These are phyloP conservation scores for Halictus rubicundus DNA, from an alignment of 1,140 invertebrate genomes.

Conservation along the genomic window DNA sequence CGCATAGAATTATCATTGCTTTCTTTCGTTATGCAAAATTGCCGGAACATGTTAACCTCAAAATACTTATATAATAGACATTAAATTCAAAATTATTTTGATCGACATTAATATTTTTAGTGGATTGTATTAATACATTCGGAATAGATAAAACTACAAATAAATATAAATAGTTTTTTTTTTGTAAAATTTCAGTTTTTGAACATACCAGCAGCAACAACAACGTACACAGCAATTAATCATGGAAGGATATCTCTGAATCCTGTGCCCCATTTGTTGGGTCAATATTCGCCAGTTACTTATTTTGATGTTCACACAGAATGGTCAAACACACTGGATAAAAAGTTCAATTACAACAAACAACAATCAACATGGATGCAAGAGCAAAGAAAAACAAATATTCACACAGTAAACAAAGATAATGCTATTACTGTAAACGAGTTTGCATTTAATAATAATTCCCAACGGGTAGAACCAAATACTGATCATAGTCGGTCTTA, in stretches of 20 bases:
- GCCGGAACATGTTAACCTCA: conserved; percentile 60
- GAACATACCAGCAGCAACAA: conserved; percentile 14
- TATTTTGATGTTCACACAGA: conserved; percentile 2
- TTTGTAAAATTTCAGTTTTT: conserved; percentile 57
- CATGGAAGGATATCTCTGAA: background rate
- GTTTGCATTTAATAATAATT: background rate
- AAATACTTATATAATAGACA: conserved; percentile 64
- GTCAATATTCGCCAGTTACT: conserved; percentile 9
- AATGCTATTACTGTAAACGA: background rate
- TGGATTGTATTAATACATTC: background rate
- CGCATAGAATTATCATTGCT: background rate
- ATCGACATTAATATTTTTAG: background rate
- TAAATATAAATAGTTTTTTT: background rate
- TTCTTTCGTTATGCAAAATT: conserved; percentile 11
- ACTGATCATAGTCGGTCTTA: background rate
- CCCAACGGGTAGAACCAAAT: background rate
- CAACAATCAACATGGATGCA: background rate
- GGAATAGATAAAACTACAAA: background rate
- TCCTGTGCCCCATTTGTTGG: background rate
- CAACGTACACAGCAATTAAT: conserved; percentile 3
- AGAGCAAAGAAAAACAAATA: conserved; percentile 6
- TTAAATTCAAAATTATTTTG: background rate
- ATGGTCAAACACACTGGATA: background rate
- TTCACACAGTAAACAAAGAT: background rate
- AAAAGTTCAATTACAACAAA: conserved; percentile 7